Conservation (phyloP, 2,888 invertebrate genomes). For the Criorhina ranunculi region DNA sequence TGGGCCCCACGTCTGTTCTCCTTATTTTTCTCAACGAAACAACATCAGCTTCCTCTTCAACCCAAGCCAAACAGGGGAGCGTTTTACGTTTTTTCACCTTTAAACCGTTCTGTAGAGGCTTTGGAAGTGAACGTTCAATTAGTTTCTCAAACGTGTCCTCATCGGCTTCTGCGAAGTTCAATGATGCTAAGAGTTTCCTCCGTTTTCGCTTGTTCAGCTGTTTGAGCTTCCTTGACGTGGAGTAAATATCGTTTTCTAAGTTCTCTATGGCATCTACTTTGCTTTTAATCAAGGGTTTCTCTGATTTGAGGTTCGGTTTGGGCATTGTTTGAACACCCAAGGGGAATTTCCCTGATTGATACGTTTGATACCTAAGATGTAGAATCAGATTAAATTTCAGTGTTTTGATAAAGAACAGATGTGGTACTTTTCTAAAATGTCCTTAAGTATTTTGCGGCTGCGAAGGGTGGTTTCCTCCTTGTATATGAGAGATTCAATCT, state of each 20-base stretch:
- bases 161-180: conserved; percentile 81
- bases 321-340: conserved; percentile 87
- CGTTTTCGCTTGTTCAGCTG: conserved; percentile 84
- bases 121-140: conserved; percentile 80
- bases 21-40: conserved; percentile 70
- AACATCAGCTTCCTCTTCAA: conserved; percentile 80
- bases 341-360: conserved; percentile 88
- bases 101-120: conserved; percentile 76
- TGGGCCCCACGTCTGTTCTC: conserved; percentile 40
- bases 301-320: conserved; percentile 81
- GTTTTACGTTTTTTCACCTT: conserved; percentile 79
- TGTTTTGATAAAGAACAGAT: background rate
- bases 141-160: conserved; percentile 82
- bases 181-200: conserved; percentile 80
- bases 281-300: conserved; percentile 80
- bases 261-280: conserved; percentile 84
- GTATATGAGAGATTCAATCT: conserved; percentile 86
- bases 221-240: conserved; percentile 82
- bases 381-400: conserved; percentile 41
- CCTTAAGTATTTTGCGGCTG: conserved; percentile 86
- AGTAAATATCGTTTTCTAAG: conserved; percentile 85
- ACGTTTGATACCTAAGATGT: conserved; percentile 86
- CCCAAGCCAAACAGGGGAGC: conserved; percentile 78
- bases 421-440: conserved; percentile 85
- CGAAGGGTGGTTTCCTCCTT: conserved; percentile 85